Percentiles rank a stretch among this genome's conserved stretches.
These are phyloP conservation scores for Dendrocincla fuliginosa DNA, from an alignment of 2,797 vertebrate species.

Conservation along the genomic window DNA sequence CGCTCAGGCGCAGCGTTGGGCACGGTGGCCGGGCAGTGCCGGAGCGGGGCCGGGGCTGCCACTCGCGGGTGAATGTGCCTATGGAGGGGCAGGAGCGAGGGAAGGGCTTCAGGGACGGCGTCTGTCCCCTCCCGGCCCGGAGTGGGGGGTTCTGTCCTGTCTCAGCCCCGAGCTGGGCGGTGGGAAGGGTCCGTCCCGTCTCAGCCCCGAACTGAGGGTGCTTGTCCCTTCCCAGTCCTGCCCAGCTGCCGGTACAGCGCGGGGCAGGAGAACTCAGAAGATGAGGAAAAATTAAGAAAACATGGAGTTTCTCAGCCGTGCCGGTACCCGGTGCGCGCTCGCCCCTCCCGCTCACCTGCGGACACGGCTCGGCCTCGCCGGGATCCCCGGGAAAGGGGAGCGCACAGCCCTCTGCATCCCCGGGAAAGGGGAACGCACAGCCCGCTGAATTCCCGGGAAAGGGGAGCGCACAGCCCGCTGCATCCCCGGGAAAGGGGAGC, in stretches of 20 bases:
- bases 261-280: background rate
- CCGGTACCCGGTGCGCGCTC: background rate
- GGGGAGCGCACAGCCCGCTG: too few species aligned
- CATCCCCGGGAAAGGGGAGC: too few species aligned
- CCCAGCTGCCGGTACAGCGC: background rate
- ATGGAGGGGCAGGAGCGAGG: background rate
- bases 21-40: fast-evolving
- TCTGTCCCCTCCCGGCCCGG: background rate
- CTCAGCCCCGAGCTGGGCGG: background rate
- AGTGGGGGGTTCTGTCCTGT: too few species aligned
- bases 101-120: background rate
- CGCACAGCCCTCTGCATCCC: background rate
- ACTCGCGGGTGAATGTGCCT: background rate
- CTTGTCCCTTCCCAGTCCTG: background rate
- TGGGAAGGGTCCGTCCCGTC: background rate
- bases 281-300: too few species aligned
- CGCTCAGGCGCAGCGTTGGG: background rate
- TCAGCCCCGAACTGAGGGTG: background rate
- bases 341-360: too few species aligned
- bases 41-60: fast-evolving
- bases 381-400: too few species aligned
- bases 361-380: background rate
- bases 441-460: too few species aligned
- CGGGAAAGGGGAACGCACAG: too few species aligned
- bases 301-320: background rate